phyloP scores from a whole-genome alignment of 2,888 invertebrate genomes.

The Branchellion lobata region DNA sequence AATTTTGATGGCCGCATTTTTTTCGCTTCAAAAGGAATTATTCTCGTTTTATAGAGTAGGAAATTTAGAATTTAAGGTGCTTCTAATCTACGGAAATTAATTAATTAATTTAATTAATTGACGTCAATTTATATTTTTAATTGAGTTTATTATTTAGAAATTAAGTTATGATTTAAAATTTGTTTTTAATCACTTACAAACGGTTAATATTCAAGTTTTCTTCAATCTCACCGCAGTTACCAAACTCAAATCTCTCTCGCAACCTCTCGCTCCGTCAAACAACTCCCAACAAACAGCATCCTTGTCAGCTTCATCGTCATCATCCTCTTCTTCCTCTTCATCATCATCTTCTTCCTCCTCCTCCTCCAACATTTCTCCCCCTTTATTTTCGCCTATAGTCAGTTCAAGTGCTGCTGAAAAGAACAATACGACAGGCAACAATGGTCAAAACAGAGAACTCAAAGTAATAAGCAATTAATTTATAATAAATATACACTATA shows the following conservation, averaged over 20 bases:
- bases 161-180: not conserved
- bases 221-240: not conserved
- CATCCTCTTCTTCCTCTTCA: not conserved
- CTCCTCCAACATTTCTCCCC: not conserved
- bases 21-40: too few relatives aligned
- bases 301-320: not conserved
- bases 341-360: not conserved
- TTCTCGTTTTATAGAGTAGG: too few relatives aligned
- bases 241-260: conserved; percentile 10
- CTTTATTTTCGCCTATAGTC: not conserved
- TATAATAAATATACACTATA: too few relatives aligned
- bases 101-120: too few relatives aligned
- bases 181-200: not conserved
- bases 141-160: too few relatives aligned
- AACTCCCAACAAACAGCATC: not conserved
- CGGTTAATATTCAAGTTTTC: not conserved
- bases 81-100: too few relatives aligned
- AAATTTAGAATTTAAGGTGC: too few relatives aligned
- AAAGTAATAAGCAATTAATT: not conserved
- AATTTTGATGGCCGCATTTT: too few relatives aligned
- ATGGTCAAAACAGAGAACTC: not conserved
- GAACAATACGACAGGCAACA: not conserved
- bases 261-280: not conserved
- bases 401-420: not conserved
- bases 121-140: too few relatives aligned